Base-by-base conservation (phyloP, 2,113 vertebrate genomes). In the Pteropus alecto region DNA sequence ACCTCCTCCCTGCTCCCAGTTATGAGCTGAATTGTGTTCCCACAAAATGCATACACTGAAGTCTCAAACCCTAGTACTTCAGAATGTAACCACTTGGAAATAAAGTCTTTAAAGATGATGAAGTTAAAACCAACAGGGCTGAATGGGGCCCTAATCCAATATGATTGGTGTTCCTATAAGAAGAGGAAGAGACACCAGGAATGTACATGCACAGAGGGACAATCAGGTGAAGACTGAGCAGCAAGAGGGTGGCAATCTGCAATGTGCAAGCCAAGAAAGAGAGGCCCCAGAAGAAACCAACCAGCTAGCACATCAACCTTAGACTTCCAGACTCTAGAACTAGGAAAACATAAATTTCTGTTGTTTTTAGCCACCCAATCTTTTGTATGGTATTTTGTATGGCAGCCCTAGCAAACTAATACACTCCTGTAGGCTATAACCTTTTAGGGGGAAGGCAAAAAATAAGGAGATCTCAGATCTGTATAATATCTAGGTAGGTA, bases 61-160 rank as follows among this genome's bases (percentile, higher is more conserved):
- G 43, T 85, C 61, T 87, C 54, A 96, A 56, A 3, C 6, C 8
- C 65, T 2, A 86, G 43, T 7, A 89, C 30, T n/a, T 92, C 10
- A 68, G 35, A 91, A 84, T 61, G 14, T 56, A 74, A 79, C n/a
- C 81, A 85, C 63, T 89, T 76, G 58, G 63, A 91, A 79, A 95
- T 19, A 65, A 84, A 30, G 38, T 56, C 48, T 97, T 95, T 93
- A 89, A 95, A 86, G 43, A 79, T 8, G 30, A 90, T 73, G 73
- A 60, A 73, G 18, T 78, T 78, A 84, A 86, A 90, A 81, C 48
- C 48, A 51, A 51, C 48, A 14, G 13, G 48, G 48, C 48, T 51
- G 48, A 13, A 51, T 51, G 28, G 56, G 26, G 48, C n/a, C 22
- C 35, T 68, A 58, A 89, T 56, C 48, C 71, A 68, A 14, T 46